Conservation (phyloP, 2,797 vertebrate genomes). For the Phyllotis vaccarum region DNA sequence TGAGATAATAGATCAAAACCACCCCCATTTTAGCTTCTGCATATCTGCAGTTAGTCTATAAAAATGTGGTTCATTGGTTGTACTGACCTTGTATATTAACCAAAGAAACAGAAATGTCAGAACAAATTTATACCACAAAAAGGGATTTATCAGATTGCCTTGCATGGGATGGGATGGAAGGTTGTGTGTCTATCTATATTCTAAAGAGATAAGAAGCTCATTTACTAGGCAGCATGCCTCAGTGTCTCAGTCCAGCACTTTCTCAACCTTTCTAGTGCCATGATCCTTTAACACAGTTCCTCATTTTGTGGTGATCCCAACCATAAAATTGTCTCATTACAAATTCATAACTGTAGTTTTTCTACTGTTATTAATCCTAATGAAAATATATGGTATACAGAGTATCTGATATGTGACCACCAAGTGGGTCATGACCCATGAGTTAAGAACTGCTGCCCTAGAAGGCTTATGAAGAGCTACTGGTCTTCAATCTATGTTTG, state of each 20-base stretch:
- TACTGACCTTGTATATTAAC: not conserved
- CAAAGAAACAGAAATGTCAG: not conserved
- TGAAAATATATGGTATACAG: no score
- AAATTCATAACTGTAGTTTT: not conserved
- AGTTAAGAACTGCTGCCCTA: not conserved
- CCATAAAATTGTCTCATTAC: not conserved
- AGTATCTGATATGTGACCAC: no score
- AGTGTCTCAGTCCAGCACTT: no score
- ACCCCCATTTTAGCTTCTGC: not conserved
- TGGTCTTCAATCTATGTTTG: not conserved
- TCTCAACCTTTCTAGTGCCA: no score
- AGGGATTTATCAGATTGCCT: not conserved
- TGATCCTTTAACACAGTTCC: no score
- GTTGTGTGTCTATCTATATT: not conserved
- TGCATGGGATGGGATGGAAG: not conserved
- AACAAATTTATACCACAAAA: not conserved
- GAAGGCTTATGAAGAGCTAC: not conserved
- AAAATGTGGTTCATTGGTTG: not conserved
- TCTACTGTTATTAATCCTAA: not conserved
- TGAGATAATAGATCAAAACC: not conserved
- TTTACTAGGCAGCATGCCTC: not conserved
- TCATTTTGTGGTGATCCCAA: no score
- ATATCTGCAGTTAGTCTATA: not conserved
- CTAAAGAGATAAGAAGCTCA: not conserved
- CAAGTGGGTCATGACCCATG: no score